Conservation (phyloP, 2,113 vertebrate genomes). For the Chaetodon trifascialis region DNA sequence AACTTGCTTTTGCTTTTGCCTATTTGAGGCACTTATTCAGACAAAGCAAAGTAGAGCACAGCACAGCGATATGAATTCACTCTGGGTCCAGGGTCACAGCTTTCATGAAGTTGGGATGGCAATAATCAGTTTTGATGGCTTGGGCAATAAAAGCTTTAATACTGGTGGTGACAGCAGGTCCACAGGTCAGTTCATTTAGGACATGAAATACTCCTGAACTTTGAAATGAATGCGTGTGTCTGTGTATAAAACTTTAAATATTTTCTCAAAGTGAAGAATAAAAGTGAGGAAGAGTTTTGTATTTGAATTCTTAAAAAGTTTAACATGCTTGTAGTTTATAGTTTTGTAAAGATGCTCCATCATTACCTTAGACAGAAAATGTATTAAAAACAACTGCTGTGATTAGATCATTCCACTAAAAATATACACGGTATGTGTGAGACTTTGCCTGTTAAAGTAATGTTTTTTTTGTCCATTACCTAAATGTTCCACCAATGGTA, state of each 20-base stretch:
- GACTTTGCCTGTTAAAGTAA: not conserved
- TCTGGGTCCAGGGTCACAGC: not conserved
- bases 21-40: not conserved
- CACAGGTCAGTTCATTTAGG: conserved; percentile 8
- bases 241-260: not conserved
- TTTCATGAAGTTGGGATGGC: conserved; percentile 2
- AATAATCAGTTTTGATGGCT: conserved; percentile 3
- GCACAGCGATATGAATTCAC: not conserved
- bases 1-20: not conserved
- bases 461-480: not conserved
- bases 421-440: not conserved
- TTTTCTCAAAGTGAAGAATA: not conserved
- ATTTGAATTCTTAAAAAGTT: not conserved
- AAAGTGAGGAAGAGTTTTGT: not conserved
- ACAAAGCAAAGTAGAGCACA: not conserved
- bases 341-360: not conserved
- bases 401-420: not conserved
- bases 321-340: not conserved
- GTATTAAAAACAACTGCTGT: not conserved
- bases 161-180: conserved; percentile 10
- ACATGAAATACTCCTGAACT: not conserved
- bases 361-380: not conserved
- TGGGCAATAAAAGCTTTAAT: conserved; percentile 3
- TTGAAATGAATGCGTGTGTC: not conserved
- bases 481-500: not conserved